Evolutionary conservation across 2,888 invertebrate species (phyloP).

Genomic region (Oscheius myriophilus): DNA sequence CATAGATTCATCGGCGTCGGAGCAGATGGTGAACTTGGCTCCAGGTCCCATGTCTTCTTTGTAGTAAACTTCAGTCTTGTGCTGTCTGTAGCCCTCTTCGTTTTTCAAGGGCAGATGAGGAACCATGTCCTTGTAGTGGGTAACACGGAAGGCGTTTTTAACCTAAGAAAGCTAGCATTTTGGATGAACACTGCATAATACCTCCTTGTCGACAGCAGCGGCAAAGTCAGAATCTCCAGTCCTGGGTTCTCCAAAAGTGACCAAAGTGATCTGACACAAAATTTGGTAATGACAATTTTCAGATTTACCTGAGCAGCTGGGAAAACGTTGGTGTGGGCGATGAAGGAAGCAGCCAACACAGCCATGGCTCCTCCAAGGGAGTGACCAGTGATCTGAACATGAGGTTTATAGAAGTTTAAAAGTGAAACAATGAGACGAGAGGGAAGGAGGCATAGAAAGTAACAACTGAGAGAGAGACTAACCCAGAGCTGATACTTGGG

Average conservation of each 20-base stretch:
- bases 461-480: too few relatives aligned
- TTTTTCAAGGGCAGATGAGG: slow-evolving; percentile 53
- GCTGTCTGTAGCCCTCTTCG: slow-evolving; percentile 54
- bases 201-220: slow-evolving; percentile 43
- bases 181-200: neutral
- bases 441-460: too few relatives aligned
- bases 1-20: slow-evolving; percentile 49
- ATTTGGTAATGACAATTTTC: slow-evolving; percentile 1
- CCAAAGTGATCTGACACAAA: slow-evolving; percentile 47
- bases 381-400: slow-evolving; percentile 40
- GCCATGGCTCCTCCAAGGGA: slow-evolving; percentile 61
- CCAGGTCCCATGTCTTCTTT: slow-evolving; percentile 51
- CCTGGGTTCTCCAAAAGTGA: slow-evolving; percentile 61
- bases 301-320: slow-evolving; percentile 31
- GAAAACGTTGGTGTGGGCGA: slow-evolving; percentile 10
- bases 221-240: slow-evolving; percentile 54
- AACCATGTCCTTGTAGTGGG: slow-evolving; percentile 53
- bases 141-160: slow-evolving; percentile 49
- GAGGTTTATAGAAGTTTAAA: neutral
- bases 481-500: slow-evolving; percentile 54
- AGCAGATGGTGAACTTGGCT: slow-evolving; percentile 43
- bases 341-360: slow-evolving; percentile 47
- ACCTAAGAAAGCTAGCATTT: slow-evolving; percentile 14
- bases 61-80: slow-evolving; percentile 56
- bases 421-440: too few relatives aligned